Evolutionary conservation across 2,888 invertebrate genomes (phyloP).

Genomic region (Balanococcus diminutus): DNA sequence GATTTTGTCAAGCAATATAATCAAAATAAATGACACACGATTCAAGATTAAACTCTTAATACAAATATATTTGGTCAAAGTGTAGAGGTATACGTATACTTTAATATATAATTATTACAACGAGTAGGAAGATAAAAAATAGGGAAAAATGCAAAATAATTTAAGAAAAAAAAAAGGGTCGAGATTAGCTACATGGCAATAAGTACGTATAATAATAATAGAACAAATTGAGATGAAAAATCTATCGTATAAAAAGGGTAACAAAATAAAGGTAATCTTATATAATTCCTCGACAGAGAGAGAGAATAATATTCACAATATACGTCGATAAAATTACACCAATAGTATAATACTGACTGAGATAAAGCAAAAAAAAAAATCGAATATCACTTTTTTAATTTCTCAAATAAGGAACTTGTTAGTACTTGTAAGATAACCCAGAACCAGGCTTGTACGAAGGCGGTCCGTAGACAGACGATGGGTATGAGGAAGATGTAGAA

Average conservation of each 20-base stretch:
- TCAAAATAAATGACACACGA: background rate
- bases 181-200: constrained; percentile 20
- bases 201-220: background rate
- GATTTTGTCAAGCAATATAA: background rate
- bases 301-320: background rate
- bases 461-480: constrained; percentile 8
- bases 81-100: background rate
- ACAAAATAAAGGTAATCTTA: background rate
- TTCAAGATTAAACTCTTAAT: constrained; percentile 12
- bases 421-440: background rate
- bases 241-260: background rate
- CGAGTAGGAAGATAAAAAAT: background rate
- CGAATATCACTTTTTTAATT: background rate
- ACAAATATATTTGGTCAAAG: background rate
- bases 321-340: background rate
- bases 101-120: background rate
- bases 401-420: constrained; percentile 18
- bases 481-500: constrained; percentile 39
- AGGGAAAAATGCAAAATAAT: background rate
- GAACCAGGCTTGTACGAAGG: background rate
- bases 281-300: background rate
- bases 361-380: background rate
- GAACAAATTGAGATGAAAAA: background rate
- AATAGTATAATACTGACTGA: constrained; percentile 3
- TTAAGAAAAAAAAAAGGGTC: background rate